Evolutionary conservation across 2,797 vertebrate species (phyloP).

Genomic region (Rhyacichthys aspro): DNA sequence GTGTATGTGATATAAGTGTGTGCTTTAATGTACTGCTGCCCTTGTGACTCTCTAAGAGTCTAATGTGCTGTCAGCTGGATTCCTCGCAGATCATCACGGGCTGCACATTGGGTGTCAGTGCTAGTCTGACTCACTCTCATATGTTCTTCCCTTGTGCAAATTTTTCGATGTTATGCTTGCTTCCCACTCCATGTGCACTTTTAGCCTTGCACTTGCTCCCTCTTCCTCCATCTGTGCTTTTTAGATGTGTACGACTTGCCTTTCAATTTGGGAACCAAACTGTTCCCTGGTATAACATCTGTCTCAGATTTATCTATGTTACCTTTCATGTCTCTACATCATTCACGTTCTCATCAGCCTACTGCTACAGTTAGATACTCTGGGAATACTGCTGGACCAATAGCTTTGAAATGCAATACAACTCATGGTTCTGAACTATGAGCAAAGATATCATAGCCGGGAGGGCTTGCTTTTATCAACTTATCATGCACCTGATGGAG

Average conservation of each 20-base stretch:
- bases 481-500: conserved; percentile 37
- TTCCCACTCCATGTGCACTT: conserved; percentile 48
- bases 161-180: conserved; percentile 69
- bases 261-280: conserved; percentile 44
- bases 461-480: conserved; percentile 27
- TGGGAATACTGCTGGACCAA: conserved; percentile 37
- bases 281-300: conserved; percentile 59
- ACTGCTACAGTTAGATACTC: conserved; percentile 38
- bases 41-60: conserved; percentile 55
- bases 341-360: conserved; percentile 19
- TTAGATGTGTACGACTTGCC: conserved; percentile 58
- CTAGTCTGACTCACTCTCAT: conserved; percentile 78
- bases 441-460: conserved; percentile 30
- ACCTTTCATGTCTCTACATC: conserved; percentile 42
- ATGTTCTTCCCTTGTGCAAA: conserved; percentile 69
- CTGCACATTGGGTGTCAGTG: conserved; percentile 74
- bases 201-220: conserved; percentile 31
- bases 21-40: conserved; percentile 46
- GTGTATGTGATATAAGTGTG: conserved; percentile 29
- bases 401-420: conserved; percentile 44
- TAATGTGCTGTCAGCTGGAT: conserved; percentile 78
- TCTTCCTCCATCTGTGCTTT: conserved; percentile 57
- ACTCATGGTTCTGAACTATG: conserved; percentile 27
- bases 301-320: conserved; percentile 43
- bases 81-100: conserved; percentile 70